Evolutionary conservation across 2,888 invertebrate genomes (phyloP), one percentile per base, ranked within the genome.

Genomic region (Disparrhopalites patrizii): DNA sequence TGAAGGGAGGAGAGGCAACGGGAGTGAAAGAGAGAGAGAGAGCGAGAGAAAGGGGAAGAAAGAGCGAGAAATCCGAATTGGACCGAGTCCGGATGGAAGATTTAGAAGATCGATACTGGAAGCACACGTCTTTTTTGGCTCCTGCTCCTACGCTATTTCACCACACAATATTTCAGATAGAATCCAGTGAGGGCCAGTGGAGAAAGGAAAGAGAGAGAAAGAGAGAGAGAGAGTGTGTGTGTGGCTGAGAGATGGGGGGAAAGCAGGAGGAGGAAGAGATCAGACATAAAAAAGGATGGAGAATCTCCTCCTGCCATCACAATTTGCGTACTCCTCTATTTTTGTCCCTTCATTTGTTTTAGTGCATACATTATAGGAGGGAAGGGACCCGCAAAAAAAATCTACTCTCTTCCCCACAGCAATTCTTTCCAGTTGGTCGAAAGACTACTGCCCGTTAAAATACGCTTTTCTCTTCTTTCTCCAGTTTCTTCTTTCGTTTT

Each of bases 11-110:
- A 51, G 23, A 51, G 3, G 7, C 51, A 5, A 13, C 25, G 51
- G 51, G 25, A 51, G 20, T 25, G 51, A 23, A 23, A 4, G 55
- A 55, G 31, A 25, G 2, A 33, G 13, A 27, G n/a, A 15, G 2
- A 33, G 31, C 10, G n/a, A 20, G 13, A 55, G 28, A 55, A 33
- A 55, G 55, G 5, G 8, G 8, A 15, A 15, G 43, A 43, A 43
- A 43, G 43, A 43, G 3, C 10, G 27, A 10, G 15, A 38, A 38
- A 57, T 57, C 67, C 67, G 67, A 67, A 58, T 30, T 31, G 47
- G 51, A 64, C 25, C 50, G 50, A 43, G 33, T 60, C 47, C 67
- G 67, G 67, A 67, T 67, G 67, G 67, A 67, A 67, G 67, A 67
- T 67, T 67, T 47, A 31, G 27, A 18, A 52, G 64, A 67, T 67